Conservation (phyloP, 53 echinoderm and acorn worm species). For the Stichopus horrens region DNA sequence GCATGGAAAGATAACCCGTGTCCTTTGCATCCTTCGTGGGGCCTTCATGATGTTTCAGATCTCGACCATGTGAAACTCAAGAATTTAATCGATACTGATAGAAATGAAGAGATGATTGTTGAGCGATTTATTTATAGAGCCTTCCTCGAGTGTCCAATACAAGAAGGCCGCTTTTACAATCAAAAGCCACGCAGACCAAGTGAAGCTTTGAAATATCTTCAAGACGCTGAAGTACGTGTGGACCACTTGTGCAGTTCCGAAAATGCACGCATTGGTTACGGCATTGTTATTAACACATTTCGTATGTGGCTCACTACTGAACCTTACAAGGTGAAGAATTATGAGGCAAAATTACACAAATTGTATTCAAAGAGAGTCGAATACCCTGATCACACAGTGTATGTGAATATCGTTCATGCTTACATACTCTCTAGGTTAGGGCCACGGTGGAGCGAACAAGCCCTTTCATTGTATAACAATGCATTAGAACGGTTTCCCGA, state of each 20-base stretch:
- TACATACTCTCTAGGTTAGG: slow-evolving; percentile 19
- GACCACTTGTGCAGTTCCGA: background rate
- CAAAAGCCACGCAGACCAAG: background rate
- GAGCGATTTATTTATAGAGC: slow-evolving; percentile 16
- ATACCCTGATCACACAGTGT: background rate
- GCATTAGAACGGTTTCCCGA: background rate
- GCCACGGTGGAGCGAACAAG: background rate
- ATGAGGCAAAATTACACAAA: background rate
- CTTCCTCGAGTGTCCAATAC: slow-evolving; percentile 9
- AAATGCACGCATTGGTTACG: background rate
- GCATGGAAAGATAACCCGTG: background rate
- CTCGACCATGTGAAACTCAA: slow-evolving; percentile 11
- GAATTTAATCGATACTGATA: slow-evolving; percentile 7
- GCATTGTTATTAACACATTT: slow-evolving; percentile 16
- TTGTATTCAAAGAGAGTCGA: background rate
- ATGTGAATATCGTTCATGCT: background rate
- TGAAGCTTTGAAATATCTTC: background rate
- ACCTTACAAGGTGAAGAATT: too few species aligned
- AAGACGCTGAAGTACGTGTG: background rate
- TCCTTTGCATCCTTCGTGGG: slow-evolving; percentile 14
- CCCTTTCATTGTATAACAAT: background rate
- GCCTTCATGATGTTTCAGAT: background rate
- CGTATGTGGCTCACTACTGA: background rate
- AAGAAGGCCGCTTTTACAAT: background rate
- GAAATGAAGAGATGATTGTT: slow-evolving; percentile 9